Percentiles rank a stretch among this genome's conserved stretches.
These are phyloP conservation scores for Mongoloraphidia duomilia DNA, from an alignment of 2,888 invertebrate genomes.

Conservation along the genomic window DNA sequence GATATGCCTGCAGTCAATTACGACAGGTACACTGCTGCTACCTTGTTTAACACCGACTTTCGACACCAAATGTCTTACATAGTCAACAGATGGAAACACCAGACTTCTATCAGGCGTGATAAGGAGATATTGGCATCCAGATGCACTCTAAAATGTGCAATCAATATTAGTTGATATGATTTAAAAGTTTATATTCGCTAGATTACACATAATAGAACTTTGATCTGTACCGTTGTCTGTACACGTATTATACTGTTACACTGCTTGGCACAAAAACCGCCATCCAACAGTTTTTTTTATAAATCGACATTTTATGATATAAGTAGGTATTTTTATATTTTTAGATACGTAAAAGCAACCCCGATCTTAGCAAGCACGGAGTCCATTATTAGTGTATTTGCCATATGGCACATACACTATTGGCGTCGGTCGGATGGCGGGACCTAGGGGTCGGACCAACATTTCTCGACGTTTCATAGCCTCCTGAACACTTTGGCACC, in stretches of 20 bases:
- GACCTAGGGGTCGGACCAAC: too few species aligned
- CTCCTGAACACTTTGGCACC: too few species aligned
- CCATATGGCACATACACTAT: too few species aligned
- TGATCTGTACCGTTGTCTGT: too few species aligned
- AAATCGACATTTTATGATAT: background rate
- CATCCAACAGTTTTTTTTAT: background rate
- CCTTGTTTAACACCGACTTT: slow-evolving; percentile 50
- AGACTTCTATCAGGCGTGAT: slow-evolving; percentile 47
- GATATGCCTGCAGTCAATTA: slow-evolving; percentile 46
- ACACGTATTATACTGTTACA: too few species aligned
- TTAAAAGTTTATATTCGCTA: background rate
- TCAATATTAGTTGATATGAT: background rate
- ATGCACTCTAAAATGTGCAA: slow-evolving; percentile 29
- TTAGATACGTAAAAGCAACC: too few species aligned
- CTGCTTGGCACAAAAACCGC: too few species aligned
- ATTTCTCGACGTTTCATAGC: too few species aligned
- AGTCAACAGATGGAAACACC: slow-evolving; percentile 49
- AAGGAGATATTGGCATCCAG: slow-evolving; percentile 38
- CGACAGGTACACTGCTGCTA: slow-evolving; percentile 40
- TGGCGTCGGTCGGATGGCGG: too few species aligned
- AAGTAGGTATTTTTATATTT: background rate
- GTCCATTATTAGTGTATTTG: too few species aligned
- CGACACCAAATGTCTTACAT: slow-evolving; percentile 49
- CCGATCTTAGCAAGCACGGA: too few species aligned
- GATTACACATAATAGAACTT: too few species aligned